Evolutionary conservation across 2,797 vertebrate genomes (phyloP).

Genomic region (Melanotaenia nigrans): DNA sequence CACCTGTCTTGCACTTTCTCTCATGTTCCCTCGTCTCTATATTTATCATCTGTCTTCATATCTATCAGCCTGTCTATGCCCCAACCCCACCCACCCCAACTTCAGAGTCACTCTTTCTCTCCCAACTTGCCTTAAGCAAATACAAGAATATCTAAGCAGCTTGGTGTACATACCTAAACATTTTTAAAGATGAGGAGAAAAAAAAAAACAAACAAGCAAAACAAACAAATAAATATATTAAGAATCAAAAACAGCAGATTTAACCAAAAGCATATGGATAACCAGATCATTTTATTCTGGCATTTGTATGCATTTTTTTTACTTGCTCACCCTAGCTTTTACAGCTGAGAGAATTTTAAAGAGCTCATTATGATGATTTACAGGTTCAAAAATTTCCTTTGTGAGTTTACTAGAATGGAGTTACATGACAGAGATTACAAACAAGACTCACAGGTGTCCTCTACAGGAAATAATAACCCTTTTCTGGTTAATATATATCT

Average conservation of each 20-base stretch:
- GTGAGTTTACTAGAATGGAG: neutral
- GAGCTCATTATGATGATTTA: neutral
- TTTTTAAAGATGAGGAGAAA: conserved; percentile 21
- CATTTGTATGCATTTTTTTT: neutral
- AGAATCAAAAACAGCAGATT: neutral
- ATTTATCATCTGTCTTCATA: conserved; percentile 66
- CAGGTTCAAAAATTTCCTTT: neutral
- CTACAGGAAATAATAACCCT: neutral
- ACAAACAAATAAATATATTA: neutral
- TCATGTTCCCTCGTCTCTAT: conserved; percentile 66
- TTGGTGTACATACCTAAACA: conserved; percentile 50
- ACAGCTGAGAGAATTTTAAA: conserved; percentile 5
- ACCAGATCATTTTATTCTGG: neutral
- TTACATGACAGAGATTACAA: conserved; percentile 6
- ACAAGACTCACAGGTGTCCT: neutral
- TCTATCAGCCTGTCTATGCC: conserved; percentile 55
- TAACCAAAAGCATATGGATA: neutral
- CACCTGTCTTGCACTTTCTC: conserved; percentile 47
- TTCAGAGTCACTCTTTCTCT: conserved; percentile 43
- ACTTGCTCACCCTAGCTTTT: conserved; percentile 4
- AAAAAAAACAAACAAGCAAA: conserved; percentile 15
- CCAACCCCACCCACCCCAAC: conserved; percentile 34
- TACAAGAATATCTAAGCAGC: conserved; percentile 42
- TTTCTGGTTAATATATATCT: neutral
- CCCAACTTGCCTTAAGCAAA: conserved; percentile 47